Evolutionary conservation across 2,888 invertebrate species (phyloP), one percentile per base, ranked within the genome.

Genomic region (Sturmia bella): DNA sequence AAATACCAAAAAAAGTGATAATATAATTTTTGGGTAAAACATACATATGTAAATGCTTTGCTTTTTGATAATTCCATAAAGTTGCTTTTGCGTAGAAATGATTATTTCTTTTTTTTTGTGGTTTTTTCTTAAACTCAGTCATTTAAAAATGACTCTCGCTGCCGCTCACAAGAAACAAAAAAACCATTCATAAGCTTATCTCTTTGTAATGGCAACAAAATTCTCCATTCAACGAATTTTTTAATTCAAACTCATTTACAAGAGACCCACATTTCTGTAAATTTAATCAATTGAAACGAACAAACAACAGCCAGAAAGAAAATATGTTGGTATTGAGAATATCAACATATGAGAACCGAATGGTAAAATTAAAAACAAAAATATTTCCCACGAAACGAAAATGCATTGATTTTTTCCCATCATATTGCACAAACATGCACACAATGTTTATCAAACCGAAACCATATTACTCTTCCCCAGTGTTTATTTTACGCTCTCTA

Each of bases 401-500:
- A 37, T 70, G 82, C 82, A 78, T 82, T 82, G 82, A 82, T 82
- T 82, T 82, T 73, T 82, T 61, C 61, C 78, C 69, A 76, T 54
- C 43, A 43, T 41, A 24, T 43, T 64, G 59, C 48, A 75, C 48
- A 80, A 56, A 77, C 39, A 12, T 64, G 32, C 45, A 61, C 54
- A 64, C 21, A 52, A 43, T 50, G 15, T 11, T 32, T 50, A 32
- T 19, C 43, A 63, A 43, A 15, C 11, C 39, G 37, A 43, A 66
- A 41, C n/a, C 12, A 27, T 32, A 45, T 17, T 17, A 21, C 68
- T 50, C 75, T 80, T 59, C 12, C 39, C 17, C 48, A 39, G 32
- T 64, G 27, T n/a, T 70, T 45, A 6, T 17, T 64, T 70, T 43
- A 21, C 19, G 56, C 75, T 80, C 70, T 80, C 69, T 61, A 41